Evolutionary conservation across 2,113 vertebrate species (phyloP).

Genomic region (Cricetomys ansorgei): DNA sequence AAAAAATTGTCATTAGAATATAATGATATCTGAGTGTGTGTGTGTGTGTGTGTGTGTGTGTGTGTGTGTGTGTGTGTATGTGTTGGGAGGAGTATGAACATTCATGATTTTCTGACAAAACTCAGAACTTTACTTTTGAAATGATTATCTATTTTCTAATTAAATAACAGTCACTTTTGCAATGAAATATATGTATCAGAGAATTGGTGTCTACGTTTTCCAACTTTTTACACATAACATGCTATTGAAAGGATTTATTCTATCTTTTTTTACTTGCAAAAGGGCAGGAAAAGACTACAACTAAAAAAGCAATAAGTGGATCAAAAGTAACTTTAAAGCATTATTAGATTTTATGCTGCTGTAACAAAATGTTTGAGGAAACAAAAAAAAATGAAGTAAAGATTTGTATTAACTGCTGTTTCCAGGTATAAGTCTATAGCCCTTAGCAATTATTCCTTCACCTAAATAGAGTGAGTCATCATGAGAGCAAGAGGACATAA

Average conservation of each 20-base stretch:
- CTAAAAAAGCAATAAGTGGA: neutral
- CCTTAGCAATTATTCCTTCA: neutral
- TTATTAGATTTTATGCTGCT: neutral
- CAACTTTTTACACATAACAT: neutral
- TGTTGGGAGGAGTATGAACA: neutral
- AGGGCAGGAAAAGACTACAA: neutral
- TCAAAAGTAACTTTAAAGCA: neutral
- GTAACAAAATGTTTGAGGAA: neutral
- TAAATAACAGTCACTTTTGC: neutral
- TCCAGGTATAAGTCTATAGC: neutral
- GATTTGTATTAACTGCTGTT: neutral
- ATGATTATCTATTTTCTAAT: neutral
- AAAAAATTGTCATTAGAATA: neutral
- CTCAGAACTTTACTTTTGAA: neutral
- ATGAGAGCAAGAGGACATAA: neutral
- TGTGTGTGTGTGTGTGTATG: neutral
- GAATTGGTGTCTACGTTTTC: neutral
- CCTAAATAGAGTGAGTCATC: neutral
- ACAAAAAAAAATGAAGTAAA: neutral
- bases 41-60: neutral
- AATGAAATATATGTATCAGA: neutral
- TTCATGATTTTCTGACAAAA: neutral
- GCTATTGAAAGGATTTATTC: neutral
- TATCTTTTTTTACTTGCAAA: neutral
- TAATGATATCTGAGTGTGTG: neutral